Conservation (phyloP, 2,888 invertebrate genomes). For the Cephus sareptanus region DNA sequence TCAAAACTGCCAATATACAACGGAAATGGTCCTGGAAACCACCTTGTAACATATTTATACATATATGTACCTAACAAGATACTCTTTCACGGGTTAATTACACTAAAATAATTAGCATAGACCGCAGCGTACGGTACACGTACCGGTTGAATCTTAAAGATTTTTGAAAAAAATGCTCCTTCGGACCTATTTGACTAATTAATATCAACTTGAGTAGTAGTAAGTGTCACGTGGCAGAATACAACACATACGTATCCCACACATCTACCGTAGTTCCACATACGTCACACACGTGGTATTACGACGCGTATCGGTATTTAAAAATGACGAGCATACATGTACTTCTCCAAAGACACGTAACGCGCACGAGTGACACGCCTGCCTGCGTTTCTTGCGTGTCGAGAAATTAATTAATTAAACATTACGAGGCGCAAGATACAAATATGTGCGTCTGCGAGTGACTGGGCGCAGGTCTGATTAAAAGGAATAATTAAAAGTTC, state of each 20-base stretch:
- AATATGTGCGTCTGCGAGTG: background rate
- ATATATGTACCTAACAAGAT: background rate
- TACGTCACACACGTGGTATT: background rate
- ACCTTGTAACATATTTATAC: too few species aligned
- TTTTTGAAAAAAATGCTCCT: background rate
- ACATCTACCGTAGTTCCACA: background rate
- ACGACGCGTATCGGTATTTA: background rate
- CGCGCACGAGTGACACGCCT: background rate
- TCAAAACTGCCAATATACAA: too few species aligned
- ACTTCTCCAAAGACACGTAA: background rate
- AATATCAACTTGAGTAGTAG: background rate
- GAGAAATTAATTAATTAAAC: background rate
- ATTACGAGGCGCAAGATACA: background rate
- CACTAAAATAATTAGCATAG: background rate
- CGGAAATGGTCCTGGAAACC: too few species aligned
- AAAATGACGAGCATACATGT: background rate
- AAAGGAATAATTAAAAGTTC: background rate
- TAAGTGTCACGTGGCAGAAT: background rate
- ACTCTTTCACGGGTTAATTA: background rate
- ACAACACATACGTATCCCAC: background rate
- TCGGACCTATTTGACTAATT: background rate
- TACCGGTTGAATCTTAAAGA: background rate
- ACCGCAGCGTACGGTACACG: background rate
- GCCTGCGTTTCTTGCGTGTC: background rate
- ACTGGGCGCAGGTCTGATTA: background rate